Conservation (phyloP, 2,797 vertebrate genomes). For the Neosilurus mollespiculum region DNA sequence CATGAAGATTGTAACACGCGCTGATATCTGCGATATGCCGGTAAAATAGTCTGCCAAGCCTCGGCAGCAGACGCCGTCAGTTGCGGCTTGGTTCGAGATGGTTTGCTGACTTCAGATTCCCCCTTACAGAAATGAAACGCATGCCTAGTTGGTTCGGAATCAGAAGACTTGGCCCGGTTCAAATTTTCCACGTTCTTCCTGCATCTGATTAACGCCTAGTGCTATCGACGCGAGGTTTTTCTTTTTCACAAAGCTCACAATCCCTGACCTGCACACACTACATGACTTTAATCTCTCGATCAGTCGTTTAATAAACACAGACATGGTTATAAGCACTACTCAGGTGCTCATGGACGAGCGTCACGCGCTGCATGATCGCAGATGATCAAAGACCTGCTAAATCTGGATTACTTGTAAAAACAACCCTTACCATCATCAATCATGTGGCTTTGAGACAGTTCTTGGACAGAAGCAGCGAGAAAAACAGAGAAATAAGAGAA, state of each 20-base stretch:
- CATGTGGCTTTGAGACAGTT: not conserved
- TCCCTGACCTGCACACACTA: not conserved
- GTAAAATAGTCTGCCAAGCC: not conserved
- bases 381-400: not conserved
- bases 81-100: constrained; percentile 1
- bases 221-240: too few species aligned
- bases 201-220: not conserved
- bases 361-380: not conserved
- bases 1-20: not conserved
- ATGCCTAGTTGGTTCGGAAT: not conserved
- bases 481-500: not conserved
- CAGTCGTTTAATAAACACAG: not conserved
- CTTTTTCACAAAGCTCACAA: not conserved
- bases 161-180: not conserved
- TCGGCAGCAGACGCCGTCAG: not conserved
- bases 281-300: not conserved
- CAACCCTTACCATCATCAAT: not conserved
- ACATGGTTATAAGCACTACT: not conserved
- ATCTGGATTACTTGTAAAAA: not conserved
- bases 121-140: not conserved
- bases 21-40: not conserved
- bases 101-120: not conserved
- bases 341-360: not conserved
- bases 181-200: not conserved
- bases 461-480: not conserved